Percentiles rank a stretch among this genome's conserved stretches.
These are phyloP conservation scores for Echinops telfairi DNA, from an alignment of 2,113 vertebrate species.

Conservation along the genomic window DNA sequence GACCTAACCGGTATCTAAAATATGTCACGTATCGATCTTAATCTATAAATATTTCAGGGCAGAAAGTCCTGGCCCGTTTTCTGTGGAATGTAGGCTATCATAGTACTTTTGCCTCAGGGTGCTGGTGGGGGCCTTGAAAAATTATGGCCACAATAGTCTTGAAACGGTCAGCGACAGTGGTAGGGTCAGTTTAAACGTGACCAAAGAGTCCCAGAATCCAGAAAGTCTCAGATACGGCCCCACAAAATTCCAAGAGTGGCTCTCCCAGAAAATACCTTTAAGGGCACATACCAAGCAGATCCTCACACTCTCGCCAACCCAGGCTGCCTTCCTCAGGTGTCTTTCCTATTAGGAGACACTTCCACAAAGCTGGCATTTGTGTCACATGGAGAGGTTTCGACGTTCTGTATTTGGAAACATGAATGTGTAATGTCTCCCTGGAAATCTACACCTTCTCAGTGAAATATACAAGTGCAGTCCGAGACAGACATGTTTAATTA, in stretches of 20 bases:
- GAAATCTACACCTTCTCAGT: constrained; percentile 83
- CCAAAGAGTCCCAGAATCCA: background rate
- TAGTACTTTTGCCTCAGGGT: background rate
- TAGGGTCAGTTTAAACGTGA: background rate
- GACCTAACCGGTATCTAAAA: background rate
- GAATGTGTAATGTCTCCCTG: constrained; percentile 87
- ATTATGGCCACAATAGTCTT: background rate
- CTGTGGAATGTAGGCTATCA: background rate
- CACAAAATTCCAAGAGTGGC: background rate
- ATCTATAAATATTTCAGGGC: background rate
- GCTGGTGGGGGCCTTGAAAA: constrained; percentile 18
- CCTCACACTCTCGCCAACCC: background rate
- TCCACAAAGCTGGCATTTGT: constrained; percentile 83
- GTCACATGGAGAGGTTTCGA: constrained; percentile 72
- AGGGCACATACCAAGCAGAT: background rate
- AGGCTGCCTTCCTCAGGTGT: constrained; percentile 11
- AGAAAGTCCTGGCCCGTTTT: background rate
- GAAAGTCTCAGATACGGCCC: background rate
- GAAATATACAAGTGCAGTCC: constrained; percentile 84
- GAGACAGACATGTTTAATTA: constrained; percentile 89
- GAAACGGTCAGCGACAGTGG: background rate
- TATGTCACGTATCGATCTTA: background rate
- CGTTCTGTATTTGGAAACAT: constrained; percentile 84
- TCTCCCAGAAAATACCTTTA: background rate
- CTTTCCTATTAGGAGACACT: constrained; percentile 78